These are phyloP conservation scores for Rhinichthys klamathensis DNA, from an alignment of 2,113 vertebrate genomes.

Conservation along the genomic window DNA sequence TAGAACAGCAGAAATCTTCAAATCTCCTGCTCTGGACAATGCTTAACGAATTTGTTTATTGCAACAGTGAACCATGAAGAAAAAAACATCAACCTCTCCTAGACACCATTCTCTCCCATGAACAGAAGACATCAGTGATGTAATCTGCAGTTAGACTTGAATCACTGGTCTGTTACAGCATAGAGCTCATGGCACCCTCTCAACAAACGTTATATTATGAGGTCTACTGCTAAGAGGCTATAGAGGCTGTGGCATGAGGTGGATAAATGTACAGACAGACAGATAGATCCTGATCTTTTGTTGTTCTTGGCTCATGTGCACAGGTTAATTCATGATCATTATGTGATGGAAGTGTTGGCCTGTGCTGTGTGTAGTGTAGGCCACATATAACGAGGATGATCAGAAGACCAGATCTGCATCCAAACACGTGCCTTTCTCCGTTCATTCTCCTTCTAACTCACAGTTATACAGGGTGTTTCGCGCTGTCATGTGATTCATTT, in stretches of 20 bases:
- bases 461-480: background rate
- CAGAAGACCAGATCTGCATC: background rate
- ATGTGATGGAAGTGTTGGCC: background rate
- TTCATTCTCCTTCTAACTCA: background rate
- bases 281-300: background rate
- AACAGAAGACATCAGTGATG: background rate
- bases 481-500: background rate
- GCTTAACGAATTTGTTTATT: background rate
- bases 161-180: background rate
- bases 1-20: background rate
- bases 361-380: background rate
- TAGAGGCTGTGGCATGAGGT: background rate
- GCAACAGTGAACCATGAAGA: background rate
- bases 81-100: background rate
- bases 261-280: background rate
- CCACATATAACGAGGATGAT: background rate
- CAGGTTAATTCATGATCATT: background rate
- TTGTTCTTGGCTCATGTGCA: constrained; percentile 1
- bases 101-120: background rate
- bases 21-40: background rate
- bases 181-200: background rate
- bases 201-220: background rate
- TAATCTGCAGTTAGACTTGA: background rate
- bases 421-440: background rate
- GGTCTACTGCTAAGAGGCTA: background rate